Evolutionary conservation across 2,113 vertebrate species (phyloP).

Genomic region (Platanista minor): DNA sequence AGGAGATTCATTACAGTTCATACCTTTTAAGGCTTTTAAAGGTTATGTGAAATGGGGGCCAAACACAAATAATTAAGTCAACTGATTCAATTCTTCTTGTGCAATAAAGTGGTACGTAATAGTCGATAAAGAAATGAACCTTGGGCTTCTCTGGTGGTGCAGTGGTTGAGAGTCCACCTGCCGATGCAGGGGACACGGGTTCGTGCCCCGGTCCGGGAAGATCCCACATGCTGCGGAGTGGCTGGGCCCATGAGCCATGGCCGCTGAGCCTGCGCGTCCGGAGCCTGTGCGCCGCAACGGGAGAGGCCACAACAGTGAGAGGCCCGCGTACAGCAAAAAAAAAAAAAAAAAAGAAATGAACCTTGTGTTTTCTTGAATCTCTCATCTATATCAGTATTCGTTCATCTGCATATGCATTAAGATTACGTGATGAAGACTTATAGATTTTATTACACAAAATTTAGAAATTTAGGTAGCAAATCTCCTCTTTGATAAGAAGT

Average conservation of each 20-base stretch:
- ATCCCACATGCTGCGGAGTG: too few species aligned
- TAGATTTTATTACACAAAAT: not conserved
- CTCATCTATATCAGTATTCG: not conserved
- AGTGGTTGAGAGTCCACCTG: too few species aligned
- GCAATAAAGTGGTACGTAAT: not conserved
- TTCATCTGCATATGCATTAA: not conserved
- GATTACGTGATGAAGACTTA: not conserved
- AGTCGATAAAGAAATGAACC: not conserved
- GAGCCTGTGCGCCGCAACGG: too few species aligned
- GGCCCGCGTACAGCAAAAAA: too few species aligned
- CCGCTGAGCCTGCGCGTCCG: too few species aligned
- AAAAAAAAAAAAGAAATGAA: not conserved
- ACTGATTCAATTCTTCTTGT: not conserved
- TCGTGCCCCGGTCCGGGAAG: too few species aligned
- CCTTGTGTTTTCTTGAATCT: not conserved
- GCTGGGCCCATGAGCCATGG: too few species aligned
- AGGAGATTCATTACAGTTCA: not conserved
- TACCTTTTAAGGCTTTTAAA: not conserved
- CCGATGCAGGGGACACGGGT: too few species aligned
- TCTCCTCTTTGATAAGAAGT: not conserved
- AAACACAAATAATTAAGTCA: not conserved
- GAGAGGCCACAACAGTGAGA: too few species aligned
- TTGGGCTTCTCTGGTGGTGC: too few species aligned
- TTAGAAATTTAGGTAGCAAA: slow-evolving; percentile 17
- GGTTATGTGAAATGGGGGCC: not conserved